Evolutionary conservation across 2,113 vertebrate genomes (phyloP).

Genomic region (Entelurus aequoreus): DNA sequence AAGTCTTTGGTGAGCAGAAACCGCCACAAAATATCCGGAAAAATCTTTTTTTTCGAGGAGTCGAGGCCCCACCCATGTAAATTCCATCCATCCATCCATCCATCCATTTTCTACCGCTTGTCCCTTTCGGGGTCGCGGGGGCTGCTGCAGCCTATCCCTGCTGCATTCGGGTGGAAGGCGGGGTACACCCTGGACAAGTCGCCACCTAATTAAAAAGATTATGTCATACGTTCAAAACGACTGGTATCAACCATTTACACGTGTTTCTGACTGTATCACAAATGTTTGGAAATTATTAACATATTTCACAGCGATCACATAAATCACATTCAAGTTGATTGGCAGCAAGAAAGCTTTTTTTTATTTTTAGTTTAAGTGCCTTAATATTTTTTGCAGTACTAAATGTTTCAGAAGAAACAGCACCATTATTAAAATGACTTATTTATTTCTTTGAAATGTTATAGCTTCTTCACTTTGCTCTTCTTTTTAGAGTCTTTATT

Average conservation of each 20-base stretch:
- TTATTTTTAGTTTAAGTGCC: conserved; percentile 66
- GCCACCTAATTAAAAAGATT: too few species aligned
- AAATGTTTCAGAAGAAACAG: conserved; percentile 46
- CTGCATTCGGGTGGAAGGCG: too few species aligned
- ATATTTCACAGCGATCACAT: conserved; percentile 1
- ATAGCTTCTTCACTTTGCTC: conserved; percentile 43
- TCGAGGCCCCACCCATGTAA: too few species aligned
- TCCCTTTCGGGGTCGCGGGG: too few species aligned
- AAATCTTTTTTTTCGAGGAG: too few species aligned
- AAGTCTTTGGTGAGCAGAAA: background rate
- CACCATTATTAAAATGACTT: background rate
- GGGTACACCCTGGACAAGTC: too few species aligned
- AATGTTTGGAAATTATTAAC: background rate
- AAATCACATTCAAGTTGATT: conserved; percentile 5
- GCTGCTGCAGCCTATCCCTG: too few species aligned
- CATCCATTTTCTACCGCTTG: too few species aligned
- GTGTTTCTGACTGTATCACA: background rate
- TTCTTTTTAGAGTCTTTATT: conserved; percentile 35
- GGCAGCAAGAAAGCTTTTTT: conserved; percentile 45
- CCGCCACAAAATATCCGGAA: too few species aligned
- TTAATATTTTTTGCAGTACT: conserved; percentile 66
- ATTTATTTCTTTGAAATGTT: conserved; percentile 37
- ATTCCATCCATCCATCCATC: too few species aligned
- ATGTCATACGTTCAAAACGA: too few species aligned
- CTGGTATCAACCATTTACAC: background rate